These are phyloP conservation scores for Hedychridium roseum DNA, from an alignment of 2,888 invertebrate genomes.

Conservation along the genomic window DNA sequence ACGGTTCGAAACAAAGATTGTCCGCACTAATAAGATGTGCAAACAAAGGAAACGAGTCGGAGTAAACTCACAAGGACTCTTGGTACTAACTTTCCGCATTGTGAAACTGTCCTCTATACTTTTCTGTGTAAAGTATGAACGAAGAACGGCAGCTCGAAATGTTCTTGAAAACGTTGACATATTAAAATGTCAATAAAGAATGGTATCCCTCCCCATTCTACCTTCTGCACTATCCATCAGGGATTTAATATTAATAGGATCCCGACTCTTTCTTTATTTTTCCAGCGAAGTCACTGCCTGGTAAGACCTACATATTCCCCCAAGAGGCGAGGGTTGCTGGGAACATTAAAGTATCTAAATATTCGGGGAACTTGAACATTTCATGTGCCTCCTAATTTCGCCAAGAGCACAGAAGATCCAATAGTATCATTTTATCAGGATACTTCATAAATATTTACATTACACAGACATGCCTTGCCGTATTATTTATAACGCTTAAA, in stretches of 20 bases:
- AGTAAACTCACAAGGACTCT: conserved; percentile 1
- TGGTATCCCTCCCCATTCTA: background rate
- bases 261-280: conserved; percentile 3
- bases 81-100: conserved; percentile 5
- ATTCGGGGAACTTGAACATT: too few relatives aligned
- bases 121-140: too few relatives aligned
- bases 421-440: too few relatives aligned
- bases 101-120: too few relatives aligned
- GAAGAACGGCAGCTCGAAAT: too few relatives aligned
- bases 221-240: conserved; percentile 6
- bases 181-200: conserved; percentile 20
- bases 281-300: background rate
- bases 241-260: conserved; percentile 33
- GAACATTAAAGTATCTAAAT: conserved; percentile 8
- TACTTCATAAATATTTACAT: too few relatives aligned
- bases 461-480: too few relatives aligned
- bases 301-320: conserved; percentile 14
- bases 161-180: conserved; percentile 11
- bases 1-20: background rate
- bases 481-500: too few relatives aligned
- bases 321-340: background rate
- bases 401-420: too few relatives aligned
- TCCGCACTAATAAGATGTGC: conserved; percentile 3
- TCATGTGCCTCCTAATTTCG: too few relatives aligned
- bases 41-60: too few relatives aligned